A percentile compares a stretch with the other conserved stretches of the same genome.
Evolutionary conservation across 1,140 invertebrate genomes (phyloP).

Genomic region (Chelonus insularis): DNA sequence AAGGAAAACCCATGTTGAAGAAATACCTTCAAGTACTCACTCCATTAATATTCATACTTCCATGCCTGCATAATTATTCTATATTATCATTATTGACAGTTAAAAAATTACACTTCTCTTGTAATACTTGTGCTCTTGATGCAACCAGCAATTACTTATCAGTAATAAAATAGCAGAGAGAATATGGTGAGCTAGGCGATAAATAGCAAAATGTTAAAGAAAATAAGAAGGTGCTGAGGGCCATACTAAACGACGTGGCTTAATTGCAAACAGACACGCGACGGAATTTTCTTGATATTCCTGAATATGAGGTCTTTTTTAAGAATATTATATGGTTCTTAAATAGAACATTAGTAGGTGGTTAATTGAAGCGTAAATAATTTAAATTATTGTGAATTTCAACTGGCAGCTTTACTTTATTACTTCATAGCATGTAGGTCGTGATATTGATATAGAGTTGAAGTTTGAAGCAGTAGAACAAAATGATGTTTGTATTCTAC

Average conservation of each 20-base stretch:
- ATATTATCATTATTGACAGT: constrained; percentile 33
- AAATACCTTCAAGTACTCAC: no score
- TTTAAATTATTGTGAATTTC: no score
- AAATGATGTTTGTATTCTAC: no score
- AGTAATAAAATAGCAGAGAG: constrained; percentile 27
- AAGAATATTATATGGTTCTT: neutral
- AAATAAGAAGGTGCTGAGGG: constrained; percentile 29
- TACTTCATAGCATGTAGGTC: no score
- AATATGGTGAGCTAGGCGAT: constrained; percentile 26
- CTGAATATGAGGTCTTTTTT: constrained; percentile 54
- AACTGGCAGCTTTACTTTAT: no score
- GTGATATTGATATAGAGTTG: no score
- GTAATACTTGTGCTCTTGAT: constrained; percentile 1
- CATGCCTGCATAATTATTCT: constrained; percentile 4
- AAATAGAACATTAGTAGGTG: no score
- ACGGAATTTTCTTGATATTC: constrained; percentile 41
- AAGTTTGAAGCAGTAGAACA: no score
- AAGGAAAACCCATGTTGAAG: no score
- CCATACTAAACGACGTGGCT: constrained; percentile 25
- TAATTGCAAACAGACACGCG: constrained; percentile 43
- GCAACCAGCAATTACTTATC: constrained; percentile 28
- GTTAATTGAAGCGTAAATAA: no score
- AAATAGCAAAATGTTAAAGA: constrained; percentile 25
- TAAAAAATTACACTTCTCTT: constrained; percentile 22
- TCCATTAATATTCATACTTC: constrained; percentile 22